Percentiles rank a stretch among this genome's conserved stretches.
phyloP scores from a whole-genome alignment of 2,888 invertebrate genomes.

The Antheraea yamamai region DNA sequence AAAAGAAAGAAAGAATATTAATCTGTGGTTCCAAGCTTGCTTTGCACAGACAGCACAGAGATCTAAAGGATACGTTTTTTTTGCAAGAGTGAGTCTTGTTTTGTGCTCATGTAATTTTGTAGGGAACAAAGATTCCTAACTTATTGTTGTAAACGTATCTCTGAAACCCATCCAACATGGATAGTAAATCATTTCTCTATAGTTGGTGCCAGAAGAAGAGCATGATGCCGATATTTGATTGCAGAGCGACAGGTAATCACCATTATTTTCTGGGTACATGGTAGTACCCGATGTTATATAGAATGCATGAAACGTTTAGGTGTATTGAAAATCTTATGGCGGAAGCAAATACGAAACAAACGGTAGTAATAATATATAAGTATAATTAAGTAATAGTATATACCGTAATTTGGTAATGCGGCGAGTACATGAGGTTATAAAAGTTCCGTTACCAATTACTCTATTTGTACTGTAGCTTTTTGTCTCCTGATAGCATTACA shows the following conservation, averaged over 20 bases:
- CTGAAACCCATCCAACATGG: constrained; percentile 48
- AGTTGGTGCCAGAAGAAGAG: constrained; percentile 93
- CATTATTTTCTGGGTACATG: background rate
- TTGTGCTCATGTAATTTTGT: background rate
- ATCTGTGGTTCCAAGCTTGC: too few relatives aligned
- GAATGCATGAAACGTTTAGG: background rate
- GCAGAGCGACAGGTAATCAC: constrained; percentile 88
- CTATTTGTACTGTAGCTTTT: too few relatives aligned
- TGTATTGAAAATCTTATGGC: too few relatives aligned
- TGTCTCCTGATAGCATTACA: background rate
- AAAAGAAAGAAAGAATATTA: too few relatives aligned
- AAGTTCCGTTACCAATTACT: too few relatives aligned
- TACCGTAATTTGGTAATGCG: too few relatives aligned
- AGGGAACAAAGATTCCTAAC: background rate
- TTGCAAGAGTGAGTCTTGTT: background rate
- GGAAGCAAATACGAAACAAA: too few relatives aligned
- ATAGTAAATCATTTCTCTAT: constrained; percentile 91
- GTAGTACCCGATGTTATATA: background rate
- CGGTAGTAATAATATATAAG: too few relatives aligned
- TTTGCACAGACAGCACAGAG: too few relatives aligned
- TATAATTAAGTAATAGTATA: too few relatives aligned
- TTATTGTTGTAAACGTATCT: background rate
- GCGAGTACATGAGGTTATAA: too few relatives aligned
- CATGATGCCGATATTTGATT: constrained; percentile 89
- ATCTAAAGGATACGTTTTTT: too few relatives aligned